Percentiles rank a stretch among this genome's conserved stretches.
These are phyloP conservation scores for Morinoia aosen DNA, from an alignment of 2,888 invertebrate genomes.

Conservation along the genomic window DNA sequence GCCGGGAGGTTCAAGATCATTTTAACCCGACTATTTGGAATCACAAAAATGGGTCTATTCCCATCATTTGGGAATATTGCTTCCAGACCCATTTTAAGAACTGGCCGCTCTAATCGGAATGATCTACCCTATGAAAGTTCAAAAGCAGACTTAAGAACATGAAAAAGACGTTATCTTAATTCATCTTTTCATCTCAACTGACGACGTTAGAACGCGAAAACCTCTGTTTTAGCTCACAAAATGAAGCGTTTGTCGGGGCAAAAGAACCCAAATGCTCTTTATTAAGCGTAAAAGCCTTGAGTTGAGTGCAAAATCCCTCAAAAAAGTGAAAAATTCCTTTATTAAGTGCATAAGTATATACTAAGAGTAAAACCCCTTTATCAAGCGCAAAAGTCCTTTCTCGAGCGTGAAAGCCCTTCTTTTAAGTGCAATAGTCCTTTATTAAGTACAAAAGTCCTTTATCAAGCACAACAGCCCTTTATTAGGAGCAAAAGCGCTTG, in stretches of 20 bases:
- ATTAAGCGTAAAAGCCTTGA: too few relatives aligned
- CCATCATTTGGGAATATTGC: constrained; percentile 47
- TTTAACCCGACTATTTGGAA: constrained; percentile 41
- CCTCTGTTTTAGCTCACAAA: background rate
- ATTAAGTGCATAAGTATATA: too few relatives aligned
- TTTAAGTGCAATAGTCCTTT: too few relatives aligned
- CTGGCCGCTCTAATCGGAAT: constrained; percentile 5
- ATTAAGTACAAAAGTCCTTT: too few relatives aligned
- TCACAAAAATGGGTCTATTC: constrained; percentile 37
- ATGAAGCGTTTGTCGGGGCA: background rate
- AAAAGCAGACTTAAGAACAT: background rate
- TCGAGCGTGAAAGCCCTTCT: too few relatives aligned
- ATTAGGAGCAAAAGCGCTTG: too few relatives aligned
- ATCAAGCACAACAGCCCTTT: too few relatives aligned
- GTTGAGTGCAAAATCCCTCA: too few relatives aligned
- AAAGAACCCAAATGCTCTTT: too few relatives aligned
- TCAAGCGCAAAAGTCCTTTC: too few relatives aligned
- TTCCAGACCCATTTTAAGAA: background rate
- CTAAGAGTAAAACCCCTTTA: too few relatives aligned
- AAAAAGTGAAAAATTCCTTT: too few relatives aligned
- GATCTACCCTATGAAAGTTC: background rate
- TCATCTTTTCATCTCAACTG: background rate
- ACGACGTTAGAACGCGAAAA: background rate
- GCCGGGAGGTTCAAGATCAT: constrained; percentile 27
- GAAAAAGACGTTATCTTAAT: background rate